These are phyloP conservation scores for Colinus virginianus DNA, from an alignment of 2,113 vertebrate species.

Conservation along the genomic window DNA sequence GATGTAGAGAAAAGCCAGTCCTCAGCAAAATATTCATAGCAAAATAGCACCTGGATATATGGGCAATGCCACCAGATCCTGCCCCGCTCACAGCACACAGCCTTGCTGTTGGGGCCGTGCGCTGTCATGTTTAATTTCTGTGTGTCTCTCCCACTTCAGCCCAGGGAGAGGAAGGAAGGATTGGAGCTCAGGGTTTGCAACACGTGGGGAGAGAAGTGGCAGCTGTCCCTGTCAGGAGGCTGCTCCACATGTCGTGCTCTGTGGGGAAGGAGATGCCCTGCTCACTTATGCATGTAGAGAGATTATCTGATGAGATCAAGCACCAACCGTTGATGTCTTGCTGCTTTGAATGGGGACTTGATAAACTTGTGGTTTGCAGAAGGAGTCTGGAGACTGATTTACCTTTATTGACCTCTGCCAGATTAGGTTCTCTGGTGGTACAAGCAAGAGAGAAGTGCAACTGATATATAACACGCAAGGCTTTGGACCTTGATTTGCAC, in stretches of 20 bases:
- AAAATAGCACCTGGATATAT: neutral
- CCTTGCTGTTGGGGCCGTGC: fast-evolving
- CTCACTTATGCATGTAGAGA: neutral
- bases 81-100: neutral
- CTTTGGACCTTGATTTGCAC: conserved; percentile 62
- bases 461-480: neutral
- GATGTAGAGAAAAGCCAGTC: neutral
- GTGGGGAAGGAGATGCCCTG: neutral
- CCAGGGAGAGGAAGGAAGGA: fast-evolving
- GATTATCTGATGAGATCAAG: neutral
- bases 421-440: neutral
- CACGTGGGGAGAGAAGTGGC: neutral
- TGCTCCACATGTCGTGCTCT: neutral
- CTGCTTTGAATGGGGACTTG: neutral
- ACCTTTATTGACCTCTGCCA: conserved; percentile 2
- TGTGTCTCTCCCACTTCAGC: neutral
- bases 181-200: neutral
- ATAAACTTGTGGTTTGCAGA: neutral
- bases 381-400: neutral
- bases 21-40: neutral
- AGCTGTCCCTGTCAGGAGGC: neutral
- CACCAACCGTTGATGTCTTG: fast-evolving
- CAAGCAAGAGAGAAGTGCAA: neutral
- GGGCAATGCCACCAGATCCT: no score
- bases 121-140: neutral